Conservation (phyloP, 2,113 vertebrate genomes). For the Trogon surrucura region DNA sequence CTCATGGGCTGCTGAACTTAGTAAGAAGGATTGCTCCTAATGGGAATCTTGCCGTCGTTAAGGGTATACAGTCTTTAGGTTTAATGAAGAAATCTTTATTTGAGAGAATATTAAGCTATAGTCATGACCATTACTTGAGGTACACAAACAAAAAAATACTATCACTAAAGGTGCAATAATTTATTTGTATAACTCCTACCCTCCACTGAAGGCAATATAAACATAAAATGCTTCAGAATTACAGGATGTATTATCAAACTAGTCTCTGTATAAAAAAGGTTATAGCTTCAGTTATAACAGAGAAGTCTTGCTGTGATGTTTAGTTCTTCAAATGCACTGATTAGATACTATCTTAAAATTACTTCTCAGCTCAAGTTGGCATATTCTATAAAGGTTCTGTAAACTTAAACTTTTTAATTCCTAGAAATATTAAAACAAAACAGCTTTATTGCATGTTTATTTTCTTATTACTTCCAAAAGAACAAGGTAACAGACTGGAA, state of each 20-base stretch:
- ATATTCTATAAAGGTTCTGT: conserved; percentile 74
- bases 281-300: conserved; percentile 64
- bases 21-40: neutral
- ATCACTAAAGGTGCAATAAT: conserved; percentile 73
- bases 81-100: conserved; percentile 65
- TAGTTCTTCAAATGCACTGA: conserved; percentile 67
- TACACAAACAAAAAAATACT: conserved; percentile 65
- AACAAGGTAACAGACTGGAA: conserved; percentile 56
- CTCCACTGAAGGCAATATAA: conserved; percentile 72
- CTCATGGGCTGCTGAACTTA: neutral
- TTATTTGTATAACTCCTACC: conserved; percentile 71
- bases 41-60: neutral
- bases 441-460: conserved; percentile 69
- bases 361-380: conserved; percentile 69
- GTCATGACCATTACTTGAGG: conserved; percentile 55
- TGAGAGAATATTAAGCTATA: conserved; percentile 54
- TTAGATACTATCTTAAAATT: conserved; percentile 60
- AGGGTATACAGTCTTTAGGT: conserved; percentile 30
- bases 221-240: conserved; percentile 70
- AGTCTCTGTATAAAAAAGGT: conserved; percentile 71
- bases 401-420: conserved; percentile 74
- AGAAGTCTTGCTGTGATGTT: conserved; percentile 52
- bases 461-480: conserved; percentile 65
- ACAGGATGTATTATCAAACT: conserved; percentile 73
- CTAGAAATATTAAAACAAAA: conserved; percentile 73